Base-by-base conservation (phyloP, 2,113 vertebrate genomes). In the Pedetes capensis region DNA sequence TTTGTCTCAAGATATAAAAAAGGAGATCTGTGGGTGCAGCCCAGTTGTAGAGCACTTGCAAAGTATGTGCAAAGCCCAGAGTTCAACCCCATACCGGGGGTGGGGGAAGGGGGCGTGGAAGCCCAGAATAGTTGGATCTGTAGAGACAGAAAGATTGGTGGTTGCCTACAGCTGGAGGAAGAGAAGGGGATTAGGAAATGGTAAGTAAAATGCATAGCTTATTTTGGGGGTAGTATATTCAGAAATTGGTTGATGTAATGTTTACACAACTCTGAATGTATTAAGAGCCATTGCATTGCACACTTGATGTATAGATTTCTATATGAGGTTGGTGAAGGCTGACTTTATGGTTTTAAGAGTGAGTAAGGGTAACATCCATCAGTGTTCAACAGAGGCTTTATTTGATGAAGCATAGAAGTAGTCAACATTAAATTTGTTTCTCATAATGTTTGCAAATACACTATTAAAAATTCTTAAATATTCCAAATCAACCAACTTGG, bases 351-450 rank as follows among this genome's bases (percentile, higher is more conserved):
- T n/a, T n/a, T n/a, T n/a, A n/a, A n/a, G n/a, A n/a, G n/a, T n/a
- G n/a, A n/a, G n/a, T n/a, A n/a, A n/a, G n/a, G n/a, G n/a, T n/a
- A n/a, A n/a, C n/a, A n/a, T n/a, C n/a, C n/a, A n/a, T n/a, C 95
- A 97, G 92, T 93, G 91, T 96, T 97, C 72, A 87, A 95, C 76
- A 91, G 81, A 49, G 83, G 71, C 75, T 98, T 98, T 98, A 98
- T 98, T 98, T 96, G 95, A 23, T 86, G 94, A 98, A 97, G 96
- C 87, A 95, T 47, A 2, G 47, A 97, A 96, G 96, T 93, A 97
- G 39, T 94, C 32, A 5, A 96, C 55, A 76, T n/a, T n/a, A n/a
- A n/a, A n/a, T 90, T 59, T 93, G 92, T 9, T 39, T 87, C 92
- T 95, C 51, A 95, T 78, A 75, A 94, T 69, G 47, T 91, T 51